Base-by-base conservation (phyloP, 2,888 invertebrate genomes). In the Lacanobia wlatinum region DNA sequence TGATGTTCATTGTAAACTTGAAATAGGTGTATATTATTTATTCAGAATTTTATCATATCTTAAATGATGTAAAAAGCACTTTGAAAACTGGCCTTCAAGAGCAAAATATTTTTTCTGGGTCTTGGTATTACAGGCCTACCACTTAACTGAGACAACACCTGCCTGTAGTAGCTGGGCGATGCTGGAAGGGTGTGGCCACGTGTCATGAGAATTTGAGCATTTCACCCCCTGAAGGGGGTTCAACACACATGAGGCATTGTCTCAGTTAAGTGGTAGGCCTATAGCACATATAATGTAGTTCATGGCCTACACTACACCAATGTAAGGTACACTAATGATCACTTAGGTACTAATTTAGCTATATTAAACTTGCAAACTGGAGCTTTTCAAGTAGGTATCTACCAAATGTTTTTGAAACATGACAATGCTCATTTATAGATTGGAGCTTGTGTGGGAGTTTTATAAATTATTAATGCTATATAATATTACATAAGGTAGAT, bases 331-430 rank as follows among this genome's bases (percentile, higher is more conserved):
- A 82, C 73, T 59, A 68, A 48, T 55, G 69, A 65, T 70, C 77
- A 80, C 75, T 69, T 80, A 85, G 73, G 78, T 73, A 85, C 83
- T 80, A 80, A 80, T 70, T 76, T 71, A 78, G 75, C 64, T 68
- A 43, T 65, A 83, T 50, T 72, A 38, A 59, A 68, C 46, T 66
- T 60, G 60, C 71, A 74, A 74, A 72, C 53, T 73, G 69, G 67
- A 58, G 59, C 56, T 60, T 72, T 67, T 80, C 50, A 58, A 68
- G 56, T 55, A 63, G 53, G 38, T 62, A 55, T 68, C 73, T 72
- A 70, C 56, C 65, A 52, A 55, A 64, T 72, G 55, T 76, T 70
- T 56, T 59, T 53, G 62, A 73, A 80, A 80, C 76, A 80, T 76
- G 67, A 77, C 74, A 77, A 73, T 78, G 82, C 78, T 80, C 78